Evolutionary conservation across 1,140 invertebrate genomes (phyloP), one percentile per base, ranked within the genome.

Genomic region (Pogonognathellus flavescens): DNA sequence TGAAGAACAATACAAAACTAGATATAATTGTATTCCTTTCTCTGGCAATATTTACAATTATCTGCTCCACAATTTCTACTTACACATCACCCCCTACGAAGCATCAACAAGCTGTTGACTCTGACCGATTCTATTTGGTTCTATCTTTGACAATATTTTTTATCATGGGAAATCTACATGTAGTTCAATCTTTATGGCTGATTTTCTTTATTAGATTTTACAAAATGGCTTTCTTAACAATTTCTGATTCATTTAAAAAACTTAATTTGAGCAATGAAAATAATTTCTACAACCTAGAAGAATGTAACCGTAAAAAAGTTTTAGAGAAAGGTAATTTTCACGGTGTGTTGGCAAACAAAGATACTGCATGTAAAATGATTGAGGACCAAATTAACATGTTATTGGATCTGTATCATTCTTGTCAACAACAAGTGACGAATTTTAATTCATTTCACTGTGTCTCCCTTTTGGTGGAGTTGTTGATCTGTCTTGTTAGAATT

Each of bases 161-260:
- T 31, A 31, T 72, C 7, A 1, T 72, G 66, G 66, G 66, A 6
- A 41, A 49, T 49, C 6, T 72, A 13, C 66, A 72, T 49, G 66
- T 72, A 1, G 22, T 25, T 9, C 66, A 72, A 49, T 50, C 31
- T 49, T 49, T 72, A 14, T 72, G 66, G 66, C 31, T 72, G 4
- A 49, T 49, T n/a, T 72, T 31, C 9, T 72, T 72, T 0, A 72
- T 41, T 49, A 13, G 66, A 49, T 72, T 72, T 72, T 72, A 72
- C 13, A 72, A 72, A 41, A 25, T 31, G 31, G 66, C 66, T 1
- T 72, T 72, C 31, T 6, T 25, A 49, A 72, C 66, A 14, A 41
- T 72, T 5, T 49, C 8, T 41, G 66, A 72, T 31, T 41, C 66
- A 3, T 31, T 72, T 25, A 16, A 31, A 49, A 41, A 72, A 16